Percentiles rank a stretch among this genome's conserved stretches.
Evolutionary conservation across 2,113 vertebrate species (phyloP).

Genomic region (Chloropsis cyanopogon): DNA sequence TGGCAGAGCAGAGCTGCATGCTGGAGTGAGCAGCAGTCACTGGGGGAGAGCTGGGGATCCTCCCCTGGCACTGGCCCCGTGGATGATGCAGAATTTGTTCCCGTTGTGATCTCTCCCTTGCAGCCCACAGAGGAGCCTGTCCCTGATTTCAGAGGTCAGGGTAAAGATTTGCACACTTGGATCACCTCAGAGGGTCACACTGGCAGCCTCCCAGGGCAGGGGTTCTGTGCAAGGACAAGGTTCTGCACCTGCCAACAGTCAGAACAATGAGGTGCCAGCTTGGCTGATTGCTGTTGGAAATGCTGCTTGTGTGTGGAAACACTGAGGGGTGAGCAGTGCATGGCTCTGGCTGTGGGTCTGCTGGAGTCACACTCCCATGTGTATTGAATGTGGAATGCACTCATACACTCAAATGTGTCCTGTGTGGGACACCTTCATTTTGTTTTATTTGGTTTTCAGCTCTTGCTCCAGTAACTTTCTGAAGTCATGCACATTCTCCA

Average conservation of each 20-base stretch:
- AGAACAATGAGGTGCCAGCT: not conserved
- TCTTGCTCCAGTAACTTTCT: not conserved
- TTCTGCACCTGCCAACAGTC: not conserved
- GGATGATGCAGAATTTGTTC: not conserved
- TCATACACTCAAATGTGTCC: not conserved
- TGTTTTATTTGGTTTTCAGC: not conserved
- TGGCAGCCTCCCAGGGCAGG: not conserved
- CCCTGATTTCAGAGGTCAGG: fast-evolving
- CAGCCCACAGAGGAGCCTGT: not conserved
- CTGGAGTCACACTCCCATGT: not conserved
- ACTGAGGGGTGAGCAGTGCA: not conserved
- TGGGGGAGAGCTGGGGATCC: not conserved
- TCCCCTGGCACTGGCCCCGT: fast-evolving
- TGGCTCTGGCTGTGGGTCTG: not conserved
- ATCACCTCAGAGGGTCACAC: not conserved
- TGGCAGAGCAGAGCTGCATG: not conserved
- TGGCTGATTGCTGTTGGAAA: not conserved
- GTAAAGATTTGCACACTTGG: fast-evolving
- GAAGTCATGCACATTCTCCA: not conserved
- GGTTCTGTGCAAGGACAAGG: not conserved
- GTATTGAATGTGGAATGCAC: not conserved
- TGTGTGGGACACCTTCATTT: not conserved
- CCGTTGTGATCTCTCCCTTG: not conserved
- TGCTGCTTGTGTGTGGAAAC: not conserved
- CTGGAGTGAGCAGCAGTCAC: not conserved